Evolutionary conservation across 2,888 invertebrate genomes (phyloP).

Genomic region (Hermodice carunculata): DNA sequence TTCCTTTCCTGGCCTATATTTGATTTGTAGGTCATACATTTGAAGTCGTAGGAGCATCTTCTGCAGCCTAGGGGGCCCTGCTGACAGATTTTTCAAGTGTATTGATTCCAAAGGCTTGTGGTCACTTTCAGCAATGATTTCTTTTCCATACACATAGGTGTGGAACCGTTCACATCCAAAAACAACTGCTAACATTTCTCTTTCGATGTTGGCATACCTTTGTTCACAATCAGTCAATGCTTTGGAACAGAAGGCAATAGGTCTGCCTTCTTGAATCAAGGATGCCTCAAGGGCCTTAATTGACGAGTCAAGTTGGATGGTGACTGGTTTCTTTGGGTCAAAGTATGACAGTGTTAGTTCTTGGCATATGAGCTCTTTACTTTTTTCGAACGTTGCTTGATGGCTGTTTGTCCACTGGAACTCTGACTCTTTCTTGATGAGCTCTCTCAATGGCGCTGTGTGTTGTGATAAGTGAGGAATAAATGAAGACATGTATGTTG

Average conservation of each 20-base stretch:
- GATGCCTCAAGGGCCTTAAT: constrained; percentile 39
- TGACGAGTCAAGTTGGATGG: constrained; percentile 39
- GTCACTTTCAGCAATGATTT: constrained; percentile 36
- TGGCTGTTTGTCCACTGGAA: background rate
- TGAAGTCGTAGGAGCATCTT: constrained; percentile 28
- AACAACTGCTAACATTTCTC: constrained; percentile 40
- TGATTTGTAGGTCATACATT: constrained; percentile 23
- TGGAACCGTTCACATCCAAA: constrained; percentile 38
- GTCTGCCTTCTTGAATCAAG: constrained; percentile 41
- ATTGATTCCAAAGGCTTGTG: constrained; percentile 35
- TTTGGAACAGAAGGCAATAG: constrained; percentile 44
- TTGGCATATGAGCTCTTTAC: background rate
- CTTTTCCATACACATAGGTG: constrained; percentile 37
- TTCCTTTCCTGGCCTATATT: constrained; percentile 27
- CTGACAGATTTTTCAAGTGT: constrained; percentile 22
- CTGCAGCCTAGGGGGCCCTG: constrained; percentile 26
- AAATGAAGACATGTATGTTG: background rate
- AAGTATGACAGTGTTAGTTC: background rate
- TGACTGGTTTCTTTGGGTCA: background rate
- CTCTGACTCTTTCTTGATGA: constrained; percentile 8
- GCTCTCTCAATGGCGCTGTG: background rate
- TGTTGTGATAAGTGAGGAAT: background rate
- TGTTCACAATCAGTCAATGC: constrained; percentile 37
- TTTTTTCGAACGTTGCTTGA: background rate
- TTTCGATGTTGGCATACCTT: constrained; percentile 43